Evolutionary conservation across 2,888 invertebrate species (phyloP).

Genomic region (Ophioninae sp.): DNA sequence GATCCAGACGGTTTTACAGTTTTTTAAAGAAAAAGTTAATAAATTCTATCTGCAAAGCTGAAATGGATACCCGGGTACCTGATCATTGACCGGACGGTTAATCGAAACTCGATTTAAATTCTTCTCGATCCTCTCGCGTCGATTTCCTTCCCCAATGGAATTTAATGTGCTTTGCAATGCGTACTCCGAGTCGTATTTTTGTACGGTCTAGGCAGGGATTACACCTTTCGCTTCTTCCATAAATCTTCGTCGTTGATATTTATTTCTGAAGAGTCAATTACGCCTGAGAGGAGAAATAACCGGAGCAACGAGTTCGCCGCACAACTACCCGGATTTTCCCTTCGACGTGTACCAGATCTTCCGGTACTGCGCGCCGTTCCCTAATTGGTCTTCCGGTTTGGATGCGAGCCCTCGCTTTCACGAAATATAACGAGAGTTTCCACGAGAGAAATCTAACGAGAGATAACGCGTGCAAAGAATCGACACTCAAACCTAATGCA

Average conservation of each 20-base stretch:
- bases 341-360: constrained; percentile 33
- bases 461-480: constrained; percentile 27
- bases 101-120: too few relatives aligned
- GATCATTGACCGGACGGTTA: too few relatives aligned
- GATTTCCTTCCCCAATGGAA: constrained; percentile 21
- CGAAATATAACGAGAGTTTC: constrained; percentile 35
- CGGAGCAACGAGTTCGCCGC: constrained; percentile 6
- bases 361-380: constrained; percentile 35
- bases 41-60: too few relatives aligned
- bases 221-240: constrained; percentile 24
- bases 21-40: too few relatives aligned
- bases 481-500: constrained; percentile 49
- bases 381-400: constrained; percentile 40
- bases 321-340: constrained; percentile 47
- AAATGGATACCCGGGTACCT: too few relatives aligned
- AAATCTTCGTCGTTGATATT: constrained; percentile 10
- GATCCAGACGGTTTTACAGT: too few relatives aligned
- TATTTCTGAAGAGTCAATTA: constrained; percentile 33
- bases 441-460: constrained; percentile 17
- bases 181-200: neutral
- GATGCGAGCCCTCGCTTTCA: neutral
- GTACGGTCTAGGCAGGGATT: constrained; percentile 32
- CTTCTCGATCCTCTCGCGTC: constrained; percentile 20
- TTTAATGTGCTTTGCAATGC: constrained; percentile 36
- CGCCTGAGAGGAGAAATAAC: constrained; percentile 17